Conservation (phyloP, 2,113 vertebrate genomes). For the Accipiter virgatus region DNA sequence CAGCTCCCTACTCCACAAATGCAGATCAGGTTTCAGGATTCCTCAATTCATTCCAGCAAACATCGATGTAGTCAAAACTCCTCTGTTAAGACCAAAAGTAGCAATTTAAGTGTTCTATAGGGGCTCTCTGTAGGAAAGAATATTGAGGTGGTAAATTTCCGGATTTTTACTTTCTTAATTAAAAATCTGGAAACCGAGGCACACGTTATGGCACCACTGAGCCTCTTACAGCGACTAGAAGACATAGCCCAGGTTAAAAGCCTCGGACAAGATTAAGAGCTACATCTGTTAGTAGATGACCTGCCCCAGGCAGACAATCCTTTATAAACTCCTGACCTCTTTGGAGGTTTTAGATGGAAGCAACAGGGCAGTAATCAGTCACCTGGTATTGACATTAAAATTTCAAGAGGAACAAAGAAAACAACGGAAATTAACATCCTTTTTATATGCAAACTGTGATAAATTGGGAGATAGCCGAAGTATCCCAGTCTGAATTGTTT, state of each 20-base stretch:
- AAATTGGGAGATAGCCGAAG: background rate
- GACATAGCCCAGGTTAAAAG: background rate
- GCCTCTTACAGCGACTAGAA: background rate
- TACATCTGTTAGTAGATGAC: background rate
- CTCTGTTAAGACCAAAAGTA: background rate
- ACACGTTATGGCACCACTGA: background rate
- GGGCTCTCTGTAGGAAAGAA: background rate
- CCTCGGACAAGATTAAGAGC: background rate
- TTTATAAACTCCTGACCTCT: background rate
- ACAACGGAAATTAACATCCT: background rate
- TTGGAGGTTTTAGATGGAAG: background rate
- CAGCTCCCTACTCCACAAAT: background rate
- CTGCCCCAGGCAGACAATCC: background rate
- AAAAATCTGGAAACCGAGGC: background rate
- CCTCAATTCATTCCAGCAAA: background rate
- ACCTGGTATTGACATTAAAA: background rate
- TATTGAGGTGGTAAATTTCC: background rate
- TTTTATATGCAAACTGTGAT: background rate
- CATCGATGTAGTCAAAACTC: fast-evolving
- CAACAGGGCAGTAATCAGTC: background rate
- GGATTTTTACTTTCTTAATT: background rate
- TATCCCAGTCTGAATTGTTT: background rate
- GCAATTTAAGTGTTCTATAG: background rate
- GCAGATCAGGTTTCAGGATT: background rate
- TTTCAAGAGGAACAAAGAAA: background rate